Evolutionary conservation across 1,140 invertebrate species (phyloP).

Genomic region (Stratiolaelaps scimitus): DNA sequence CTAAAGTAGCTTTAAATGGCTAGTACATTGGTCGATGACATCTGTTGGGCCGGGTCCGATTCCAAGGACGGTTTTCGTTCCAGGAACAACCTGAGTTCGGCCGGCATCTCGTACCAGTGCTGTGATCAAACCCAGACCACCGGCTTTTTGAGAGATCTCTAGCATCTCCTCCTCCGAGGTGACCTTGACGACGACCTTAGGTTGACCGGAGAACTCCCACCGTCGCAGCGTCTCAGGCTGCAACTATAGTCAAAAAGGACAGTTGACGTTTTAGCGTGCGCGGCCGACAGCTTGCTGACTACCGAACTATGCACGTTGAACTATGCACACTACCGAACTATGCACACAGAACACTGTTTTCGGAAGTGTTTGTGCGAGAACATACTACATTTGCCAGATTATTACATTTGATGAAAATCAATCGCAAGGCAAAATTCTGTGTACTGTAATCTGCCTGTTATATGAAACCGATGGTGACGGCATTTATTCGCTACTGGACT

Average conservation of each 20-base stretch:
- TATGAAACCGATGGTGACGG: too few species aligned
- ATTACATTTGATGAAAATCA: too few species aligned
- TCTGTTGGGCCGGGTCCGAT: slow-evolving; percentile 62
- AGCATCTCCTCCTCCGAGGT: slow-evolving; percentile 45
- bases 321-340: too few species aligned
- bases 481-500: too few species aligned
- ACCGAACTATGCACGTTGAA: too few species aligned
- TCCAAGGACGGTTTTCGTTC: slow-evolving; percentile 72
- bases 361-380: too few species aligned
- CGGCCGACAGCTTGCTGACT: too few species aligned
- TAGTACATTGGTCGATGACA: slow-evolving; percentile 65
- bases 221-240: slow-evolving; percentile 51
- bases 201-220: slow-evolving; percentile 66
- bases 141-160: slow-evolving; percentile 53
- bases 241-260: neutral
- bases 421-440: too few species aligned
- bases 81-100: slow-evolving; percentile 69
- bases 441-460: too few species aligned
- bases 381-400: too few species aligned
- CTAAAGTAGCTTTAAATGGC: slow-evolving; percentile 71
- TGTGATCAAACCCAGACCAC: slow-evolving; percentile 52
- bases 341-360: too few species aligned
- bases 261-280: too few species aligned
- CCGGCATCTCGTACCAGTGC: slow-evolving; percentile 72
- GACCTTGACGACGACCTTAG: slow-evolving; percentile 64